phyloP scores from a whole-genome alignment of 2,113 vertebrate species.

The Lynx canadensis region DNA sequence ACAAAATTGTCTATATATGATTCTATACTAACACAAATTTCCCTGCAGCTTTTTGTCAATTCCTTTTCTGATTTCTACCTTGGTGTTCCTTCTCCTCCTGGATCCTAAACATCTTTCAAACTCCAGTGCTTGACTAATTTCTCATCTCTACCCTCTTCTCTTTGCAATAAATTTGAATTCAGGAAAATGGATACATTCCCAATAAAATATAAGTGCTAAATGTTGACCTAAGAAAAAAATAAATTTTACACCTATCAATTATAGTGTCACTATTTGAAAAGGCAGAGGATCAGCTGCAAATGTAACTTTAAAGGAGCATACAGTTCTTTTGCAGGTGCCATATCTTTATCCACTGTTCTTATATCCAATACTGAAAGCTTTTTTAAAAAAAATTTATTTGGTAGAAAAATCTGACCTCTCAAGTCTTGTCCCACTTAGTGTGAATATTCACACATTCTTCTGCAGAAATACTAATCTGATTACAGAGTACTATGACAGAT shows the following conservation, averaged over 20 bases:
- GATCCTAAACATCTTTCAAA: neutral
- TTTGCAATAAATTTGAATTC: neutral
- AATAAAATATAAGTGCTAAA: neutral
- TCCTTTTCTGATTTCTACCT: neutral
- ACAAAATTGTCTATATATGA: neutral
- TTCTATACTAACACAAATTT: neutral
- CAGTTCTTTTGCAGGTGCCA: neutral
- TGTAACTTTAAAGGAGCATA: neutral
- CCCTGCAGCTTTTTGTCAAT: neutral
- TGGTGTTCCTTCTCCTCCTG: neutral
- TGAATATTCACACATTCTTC: neutral
- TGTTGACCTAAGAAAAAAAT: neutral
- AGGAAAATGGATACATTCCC: neutral
- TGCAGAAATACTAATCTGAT: neutral
- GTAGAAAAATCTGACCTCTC: neutral
- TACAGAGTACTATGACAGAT: neutral
- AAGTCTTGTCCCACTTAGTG: neutral
- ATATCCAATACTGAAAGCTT: neutral
- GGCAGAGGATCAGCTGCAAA: neutral
- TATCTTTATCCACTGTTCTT: neutral
- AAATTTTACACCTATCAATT: neutral
- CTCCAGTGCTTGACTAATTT: neutral
- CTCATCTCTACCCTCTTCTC: neutral
- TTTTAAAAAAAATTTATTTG: neutral
- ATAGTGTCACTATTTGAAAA: neutral